Base-by-base conservation (phyloP, 2,113 vertebrate species). In the Ascaphus truei region DNA sequence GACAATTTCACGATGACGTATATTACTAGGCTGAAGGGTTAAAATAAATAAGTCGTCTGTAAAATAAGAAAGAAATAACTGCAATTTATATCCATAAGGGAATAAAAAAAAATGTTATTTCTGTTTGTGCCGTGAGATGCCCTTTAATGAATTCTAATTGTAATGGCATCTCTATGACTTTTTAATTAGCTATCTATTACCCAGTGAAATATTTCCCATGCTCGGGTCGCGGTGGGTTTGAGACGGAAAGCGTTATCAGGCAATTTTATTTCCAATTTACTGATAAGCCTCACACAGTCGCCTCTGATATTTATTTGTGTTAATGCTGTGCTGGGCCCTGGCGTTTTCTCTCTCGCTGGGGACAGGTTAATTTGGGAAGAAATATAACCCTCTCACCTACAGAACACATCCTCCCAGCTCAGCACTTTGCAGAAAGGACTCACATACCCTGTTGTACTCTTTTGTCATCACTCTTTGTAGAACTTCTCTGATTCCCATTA, bases 311-410 rank as follows among this genome's bases (percentile, higher is more conserved):
- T 56, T 31, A 57, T 53, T 67, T 47, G 53, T 65, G 48, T 48
- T 69, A 64, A 36, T 73, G 53, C 26, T 78, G 61, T 48, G 48
- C 51, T 62, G 13, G 67, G 34, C 36, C 56, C 41, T 34, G n/a
- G 57, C 56, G 30, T 48, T 62, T 27, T 50, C 48, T 62, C 66
- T 12, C 61, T 57, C 25, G 48, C 72, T 31, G 29, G 34, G 59
- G 34, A 72, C 62, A 52, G 48, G 68, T 73, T 71, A 51, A 71
- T 71, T 71, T 71, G 56, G 23, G 57, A 61, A 61, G 56, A 61
- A 51, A 61, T 71, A 71, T 71, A 60, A 60, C 45, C 56, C 45
- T 23, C 34, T 30, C 41, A n/a, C n/a, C n/a, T n/a, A n/a, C n/a
- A n/a, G n/a, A n/a, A n/a, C n/a, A n/a, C n/a, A 52, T 71, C 67